Conservation (phyloP, 1,140 invertebrate genomes). For the Aphaenogaster ashmeadi region DNA sequence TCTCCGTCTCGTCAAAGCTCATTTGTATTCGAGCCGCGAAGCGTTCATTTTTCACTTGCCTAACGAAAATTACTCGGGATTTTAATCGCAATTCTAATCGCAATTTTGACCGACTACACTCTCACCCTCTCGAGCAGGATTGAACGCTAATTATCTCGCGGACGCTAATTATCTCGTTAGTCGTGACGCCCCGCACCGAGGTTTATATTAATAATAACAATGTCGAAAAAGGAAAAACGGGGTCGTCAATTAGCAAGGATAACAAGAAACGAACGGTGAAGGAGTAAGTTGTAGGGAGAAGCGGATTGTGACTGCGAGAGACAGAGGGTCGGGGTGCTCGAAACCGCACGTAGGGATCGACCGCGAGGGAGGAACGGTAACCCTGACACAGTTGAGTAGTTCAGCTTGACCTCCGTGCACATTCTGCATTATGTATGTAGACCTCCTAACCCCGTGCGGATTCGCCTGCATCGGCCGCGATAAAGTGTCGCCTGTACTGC, state of each 20-base stretch:
- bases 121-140: neutral
- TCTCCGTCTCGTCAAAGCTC: neutral
- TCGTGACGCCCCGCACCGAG: slow-evolving; percentile 14
- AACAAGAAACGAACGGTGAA: slow-evolving; percentile 68
- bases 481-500: neutral
- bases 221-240: slow-evolving; percentile 48
- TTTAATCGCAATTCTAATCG: slow-evolving; percentile 40
- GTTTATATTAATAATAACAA: slow-evolving; percentile 60
- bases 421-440: slow-evolving; percentile 83
- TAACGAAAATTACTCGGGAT: neutral
- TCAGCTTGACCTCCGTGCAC: slow-evolving; percentile 71
- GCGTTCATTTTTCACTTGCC: slow-evolving; percentile 2
- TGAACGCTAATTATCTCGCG: neutral
- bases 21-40: neutral
- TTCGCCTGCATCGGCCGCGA: slow-evolving; percentile 60
- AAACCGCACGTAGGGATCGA: slow-evolving; percentile 70
- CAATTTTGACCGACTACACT: neutral
- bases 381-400: slow-evolving; percentile 84
- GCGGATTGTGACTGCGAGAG: neutral
- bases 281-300: neutral
- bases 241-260: slow-evolving; percentile 75
- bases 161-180: slow-evolving; percentile 73
- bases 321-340: slow-evolving; percentile 56
- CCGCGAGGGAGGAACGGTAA: slow-evolving; percentile 74
- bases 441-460: slow-evolving; percentile 77